Base-by-base conservation (phyloP, 2,888 invertebrate species). In the Uloborus plumipes region DNA sequence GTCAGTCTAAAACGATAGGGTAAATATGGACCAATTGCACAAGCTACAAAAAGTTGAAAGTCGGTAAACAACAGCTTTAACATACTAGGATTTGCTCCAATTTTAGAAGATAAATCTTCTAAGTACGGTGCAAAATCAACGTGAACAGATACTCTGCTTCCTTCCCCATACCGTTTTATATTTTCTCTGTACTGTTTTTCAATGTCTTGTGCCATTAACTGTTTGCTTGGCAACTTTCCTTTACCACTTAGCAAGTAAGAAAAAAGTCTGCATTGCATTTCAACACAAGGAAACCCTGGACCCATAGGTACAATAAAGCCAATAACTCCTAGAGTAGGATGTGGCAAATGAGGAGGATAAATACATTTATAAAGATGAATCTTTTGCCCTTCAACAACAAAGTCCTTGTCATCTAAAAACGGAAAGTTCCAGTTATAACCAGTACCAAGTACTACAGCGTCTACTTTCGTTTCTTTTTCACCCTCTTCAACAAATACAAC, bases 41-140 rank as follows among this genome's bases (percentile, higher is more conserved):
- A 85, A 6, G 85, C 79, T 18, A 88, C 51, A 88, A 78, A 86
- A 1, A 86, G 85, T 13, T 61, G 26, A 0, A 86, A 86, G 69
- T 88, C 88, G 22, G 88, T 85, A 51, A 88, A 55, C 51, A 86
- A 71, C 22, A 86, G 84, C 86, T 87, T 87, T 87, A 88, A 75
- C 26, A 89, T 59, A 82, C 89, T 86, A 0, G 90, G 90, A 77
- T 87, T 87, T 78, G 88, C 88, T 22, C 90, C 90, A 51, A 88
- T 85, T 7, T 89, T 50, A 22, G 87, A 85, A 7, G 90, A 90
- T 76, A 91, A 81, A 70, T 89, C 89, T 85, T 90, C 90, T 89
- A 90, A 89, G 84, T 88, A 90, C 11, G 61, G 47, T 7, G 88
- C 74, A 74, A 85, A 88, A 64, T 88, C 88, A 18, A 61, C 53